These are phyloP conservation scores for Cheilosia scutellata DNA, from an alignment of 2,888 invertebrate species.

Conservation along the genomic window DNA sequence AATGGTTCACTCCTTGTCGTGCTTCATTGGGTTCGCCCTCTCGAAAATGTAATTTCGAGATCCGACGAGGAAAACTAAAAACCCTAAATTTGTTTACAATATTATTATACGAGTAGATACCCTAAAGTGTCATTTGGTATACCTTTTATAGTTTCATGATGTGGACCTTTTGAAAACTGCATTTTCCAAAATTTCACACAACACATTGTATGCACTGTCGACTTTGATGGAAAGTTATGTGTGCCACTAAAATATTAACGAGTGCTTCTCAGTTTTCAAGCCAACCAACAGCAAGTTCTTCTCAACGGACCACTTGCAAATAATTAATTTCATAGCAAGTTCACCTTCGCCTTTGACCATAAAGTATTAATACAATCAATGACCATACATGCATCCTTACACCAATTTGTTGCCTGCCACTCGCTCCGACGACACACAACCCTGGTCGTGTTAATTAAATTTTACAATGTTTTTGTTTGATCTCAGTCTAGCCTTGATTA, in stretches of 20 bases:
- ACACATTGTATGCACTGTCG: no score
- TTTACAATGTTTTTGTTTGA: conserved; percentile 73
- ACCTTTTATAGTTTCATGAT: no score
- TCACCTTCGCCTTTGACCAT: conserved; percentile 56
- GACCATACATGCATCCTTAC: conserved; percentile 30
- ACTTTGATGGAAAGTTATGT: no score
- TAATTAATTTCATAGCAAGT: conserved; percentile 68
- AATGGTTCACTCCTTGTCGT: no score
- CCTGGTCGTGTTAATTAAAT: conserved; percentile 71
- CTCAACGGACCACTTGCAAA: conserved; percentile 44
- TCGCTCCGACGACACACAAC: conserved; percentile 23
- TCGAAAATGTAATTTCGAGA: no score
- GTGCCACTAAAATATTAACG: conserved; percentile 16
- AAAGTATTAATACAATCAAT: conserved; percentile 31
- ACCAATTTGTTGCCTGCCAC: conserved; percentile 52
- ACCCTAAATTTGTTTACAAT: no score
- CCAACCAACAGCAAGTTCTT: conserved; percentile 8
- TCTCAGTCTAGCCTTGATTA: conserved; percentile 64
- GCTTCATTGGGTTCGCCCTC: no score
- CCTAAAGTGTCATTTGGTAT: no score
- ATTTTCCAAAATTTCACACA: neutral
- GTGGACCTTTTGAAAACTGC: neutral
- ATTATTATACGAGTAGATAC: no score
- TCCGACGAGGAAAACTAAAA: no score
- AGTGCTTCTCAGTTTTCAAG: conserved; percentile 17